Evolutionary conservation across 2,888 invertebrate genomes (phyloP).

Genomic region (Pandemis cinnamomeana): DNA sequence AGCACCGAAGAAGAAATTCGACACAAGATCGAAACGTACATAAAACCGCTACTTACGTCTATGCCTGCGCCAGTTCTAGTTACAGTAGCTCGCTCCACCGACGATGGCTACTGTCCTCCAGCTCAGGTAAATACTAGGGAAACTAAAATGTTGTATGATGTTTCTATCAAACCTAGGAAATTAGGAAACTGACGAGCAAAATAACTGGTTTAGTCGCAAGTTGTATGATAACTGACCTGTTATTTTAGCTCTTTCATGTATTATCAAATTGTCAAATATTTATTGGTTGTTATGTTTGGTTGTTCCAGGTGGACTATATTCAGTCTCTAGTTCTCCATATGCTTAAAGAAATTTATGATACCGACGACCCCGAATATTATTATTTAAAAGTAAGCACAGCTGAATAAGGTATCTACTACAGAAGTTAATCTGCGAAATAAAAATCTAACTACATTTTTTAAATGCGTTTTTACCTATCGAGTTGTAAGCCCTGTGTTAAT

Average conservation of each 20-base stretch:
- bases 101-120: slow-evolving; percentile 95
- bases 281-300: slow-evolving; percentile 6
- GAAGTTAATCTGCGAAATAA: not conserved
- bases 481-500: not conserved
- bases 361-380: slow-evolving; percentile 78
- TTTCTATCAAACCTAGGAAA: too few species aligned
- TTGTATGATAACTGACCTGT: too few species aligned
- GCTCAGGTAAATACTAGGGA: slow-evolving; percentile 80
- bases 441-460: not conserved
- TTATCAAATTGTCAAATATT: not conserved
- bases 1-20: slow-evolving; percentile 88
- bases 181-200: too few species aligned
- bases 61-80: slow-evolving; percentile 87
- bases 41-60: slow-evolving; percentile 84
- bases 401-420: not conserved
- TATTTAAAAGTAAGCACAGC: slow-evolving; percentile 69
- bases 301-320: slow-evolving; percentile 89
- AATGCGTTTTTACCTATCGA: not conserved
- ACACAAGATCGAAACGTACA: slow-evolving; percentile 82
- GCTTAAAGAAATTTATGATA: slow-evolving; percentile 80
- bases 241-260: not conserved
- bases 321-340: slow-evolving; percentile 87
- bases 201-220: too few species aligned
- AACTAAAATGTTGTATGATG: too few species aligned
- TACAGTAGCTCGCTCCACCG: slow-evolving; percentile 93